Conservation (phyloP, 2,797 vertebrate genomes). For the Mormyrus proboscirostris region DNA sequence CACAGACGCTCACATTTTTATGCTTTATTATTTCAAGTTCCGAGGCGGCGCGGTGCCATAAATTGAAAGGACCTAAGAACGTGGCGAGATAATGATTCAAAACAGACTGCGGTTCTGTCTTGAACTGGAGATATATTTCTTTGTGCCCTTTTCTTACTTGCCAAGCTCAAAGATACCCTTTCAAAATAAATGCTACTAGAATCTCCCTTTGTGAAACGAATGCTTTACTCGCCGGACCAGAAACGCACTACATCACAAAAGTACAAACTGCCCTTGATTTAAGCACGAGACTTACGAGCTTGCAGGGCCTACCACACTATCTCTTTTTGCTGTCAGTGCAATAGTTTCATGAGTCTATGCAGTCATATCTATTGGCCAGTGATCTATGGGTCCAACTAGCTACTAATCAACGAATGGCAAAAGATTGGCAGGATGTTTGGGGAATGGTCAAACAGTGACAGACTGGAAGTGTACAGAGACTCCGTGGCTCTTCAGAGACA, state of each 20-base stretch:
- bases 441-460: not conserved
- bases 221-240: not conserved
- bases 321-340: not conserved
- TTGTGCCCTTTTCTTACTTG: constrained; percentile 38
- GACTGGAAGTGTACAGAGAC: not conserved
- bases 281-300: constrained; percentile 27
- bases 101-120: constrained; percentile 35
- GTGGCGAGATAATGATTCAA: constrained; percentile 35
- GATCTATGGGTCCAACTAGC: not conserved
- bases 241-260: constrained; percentile 27
- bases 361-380: not conserved
- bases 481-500: not conserved
- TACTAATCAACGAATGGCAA: not conserved
- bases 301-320: not conserved
- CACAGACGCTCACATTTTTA: not conserved
- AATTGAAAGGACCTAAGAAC: constrained; percentile 29
- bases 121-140: constrained; percentile 32
- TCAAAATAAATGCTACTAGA: constrained; percentile 28
- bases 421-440: not conserved
- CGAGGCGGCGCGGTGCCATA: constrained; percentile 20
- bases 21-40: constrained; percentile 34
- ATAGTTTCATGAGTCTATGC: not conserved
- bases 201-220: constrained; percentile 15
- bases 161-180: constrained; percentile 35
- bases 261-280: constrained; percentile 46